Conservation (phyloP, 2,113 vertebrate species). For the Labrus mixtus region DNA sequence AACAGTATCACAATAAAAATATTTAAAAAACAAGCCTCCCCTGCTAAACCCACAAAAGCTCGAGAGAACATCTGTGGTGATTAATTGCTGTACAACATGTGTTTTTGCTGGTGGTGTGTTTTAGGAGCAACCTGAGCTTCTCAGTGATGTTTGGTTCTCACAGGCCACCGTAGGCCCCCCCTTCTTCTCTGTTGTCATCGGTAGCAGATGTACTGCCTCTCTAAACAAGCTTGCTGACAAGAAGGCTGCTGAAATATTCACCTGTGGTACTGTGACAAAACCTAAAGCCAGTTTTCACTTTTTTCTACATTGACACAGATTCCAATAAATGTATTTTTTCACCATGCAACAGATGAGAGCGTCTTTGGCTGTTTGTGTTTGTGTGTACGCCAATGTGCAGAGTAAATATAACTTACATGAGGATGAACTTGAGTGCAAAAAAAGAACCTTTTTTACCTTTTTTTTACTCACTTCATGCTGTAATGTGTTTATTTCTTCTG, state of each 20-base stretch:
- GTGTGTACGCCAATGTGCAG: constrained; percentile 35
- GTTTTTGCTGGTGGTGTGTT: constrained; percentile 68
- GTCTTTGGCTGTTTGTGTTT: constrained; percentile 66
- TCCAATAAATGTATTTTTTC: constrained; percentile 88
- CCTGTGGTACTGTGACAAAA: constrained; percentile 82
- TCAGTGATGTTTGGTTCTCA: constrained; percentile 69
- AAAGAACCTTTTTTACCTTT: constrained; percentile 15
- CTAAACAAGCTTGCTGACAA: constrained; percentile 67
- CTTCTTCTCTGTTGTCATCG: constrained; percentile 64
- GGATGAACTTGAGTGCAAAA: constrained; percentile 15
- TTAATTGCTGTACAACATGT: constrained; percentile 67
- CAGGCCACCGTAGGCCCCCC: constrained; percentile 51
- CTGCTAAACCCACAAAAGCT: constrained; percentile 45
- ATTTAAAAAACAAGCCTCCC: constrained; percentile 42
- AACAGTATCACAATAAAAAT: constrained; percentile 65
- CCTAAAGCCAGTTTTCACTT: constrained; percentile 81
- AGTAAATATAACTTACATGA: background rate
- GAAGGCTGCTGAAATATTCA: constrained; percentile 70
- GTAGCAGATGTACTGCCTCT: constrained; percentile 70
- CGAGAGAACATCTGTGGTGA: constrained; percentile 44
- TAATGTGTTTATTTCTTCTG: constrained; percentile 63
- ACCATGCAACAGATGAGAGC: constrained; percentile 74
- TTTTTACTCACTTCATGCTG: constrained; percentile 11
- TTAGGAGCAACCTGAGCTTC: constrained; percentile 69
- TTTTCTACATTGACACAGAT: constrained; percentile 85